These are phyloP conservation scores for Aricia agestis DNA, from an alignment of 1,140 invertebrate species.

Conservation along the genomic window DNA sequence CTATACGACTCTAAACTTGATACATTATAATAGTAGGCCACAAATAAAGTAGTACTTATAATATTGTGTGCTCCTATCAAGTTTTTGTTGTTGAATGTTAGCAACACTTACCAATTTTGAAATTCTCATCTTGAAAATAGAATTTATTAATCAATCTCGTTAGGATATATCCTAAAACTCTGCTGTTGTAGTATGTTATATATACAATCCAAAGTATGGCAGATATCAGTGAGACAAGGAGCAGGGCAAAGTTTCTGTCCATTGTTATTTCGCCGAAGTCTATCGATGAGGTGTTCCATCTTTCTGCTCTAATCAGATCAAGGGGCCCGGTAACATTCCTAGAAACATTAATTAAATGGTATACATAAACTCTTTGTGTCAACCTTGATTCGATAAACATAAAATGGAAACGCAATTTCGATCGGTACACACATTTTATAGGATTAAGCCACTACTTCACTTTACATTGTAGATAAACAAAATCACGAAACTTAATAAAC, in stretches of 20 bases:
- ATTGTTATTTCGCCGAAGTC: slow-evolving; percentile 85
- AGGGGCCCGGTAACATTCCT: slow-evolving; percentile 65
- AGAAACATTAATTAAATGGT: slow-evolving; percentile 34
- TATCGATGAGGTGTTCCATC: slow-evolving; percentile 76
- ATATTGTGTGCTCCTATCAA: neutral
- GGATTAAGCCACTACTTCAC: slow-evolving; percentile 37
- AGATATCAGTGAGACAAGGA: slow-evolving; percentile 87
- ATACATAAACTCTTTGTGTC: slow-evolving; percentile 43
- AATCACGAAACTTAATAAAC: slow-evolving; percentile 15
- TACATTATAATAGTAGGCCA: neutral
- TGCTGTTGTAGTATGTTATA: slow-evolving; percentile 96
- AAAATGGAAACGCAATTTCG: slow-evolving; percentile 32
- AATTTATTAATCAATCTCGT: slow-evolving; percentile 93
- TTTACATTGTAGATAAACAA: slow-evolving; percentile 51
- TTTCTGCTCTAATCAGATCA: slow-evolving; percentile 68
- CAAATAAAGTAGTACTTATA: neutral
- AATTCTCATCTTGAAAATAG: slow-evolving; percentile 89
- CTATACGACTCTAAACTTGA: no score
- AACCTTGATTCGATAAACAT: slow-evolving; percentile 29
- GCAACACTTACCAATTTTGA: slow-evolving; percentile 89
- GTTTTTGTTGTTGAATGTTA: neutral
- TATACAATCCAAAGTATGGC: slow-evolving; percentile 94
- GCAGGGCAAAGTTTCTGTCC: slow-evolving; percentile 86
- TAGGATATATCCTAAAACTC: slow-evolving; percentile 92
- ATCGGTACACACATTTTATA: slow-evolving; percentile 46